Evolutionary conservation across 2,888 invertebrate genomes (phyloP), one percentile per base, ranked within the genome.

Genomic region (Biston betularia): DNA sequence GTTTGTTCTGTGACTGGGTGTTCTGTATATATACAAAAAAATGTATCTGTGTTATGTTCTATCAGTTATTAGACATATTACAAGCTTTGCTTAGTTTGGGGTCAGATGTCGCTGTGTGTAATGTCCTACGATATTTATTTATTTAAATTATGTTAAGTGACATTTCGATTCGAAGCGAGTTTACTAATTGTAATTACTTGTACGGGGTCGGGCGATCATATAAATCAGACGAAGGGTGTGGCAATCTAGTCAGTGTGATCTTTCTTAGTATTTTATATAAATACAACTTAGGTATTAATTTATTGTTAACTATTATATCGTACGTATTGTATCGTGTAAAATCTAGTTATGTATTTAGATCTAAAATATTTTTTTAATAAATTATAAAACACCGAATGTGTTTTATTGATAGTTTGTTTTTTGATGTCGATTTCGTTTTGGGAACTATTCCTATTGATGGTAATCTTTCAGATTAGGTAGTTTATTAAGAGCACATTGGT

Each of bases 211-310:
- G 60, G 71, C 68, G 70, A 77, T 74, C 64, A 71, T 71, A 71
- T 48, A 80, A 82, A 87, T 79, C 92, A 89, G 93, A 90, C 89
- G 89, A 92, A 84, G 93, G 92, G 93, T 93, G 93, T 92, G 93
- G 85, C 89, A 90, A 81, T 93, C 93, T 93, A 93, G 93, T 93
- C 93, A 93, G 93, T 90, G 91, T 93, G 93, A 88, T 90, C 86
- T 89, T 87, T 83, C 66, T 76, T 76, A 77, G 71, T 76, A 78
- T 76, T 74, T 75, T 72, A 76, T 73, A 71, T 72, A 68, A 61
- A 75, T 75, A 72, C 70, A 70, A 62, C 49, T 50, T 72, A 66
- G 57, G 48, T 68, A 59, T 64, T 64, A 69, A 66, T 24, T 49
- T 68, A 69, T 70, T 75, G 69, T 79, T 74, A 68, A 58, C 42